phyloP scores from a whole-genome alignment of 2,888 invertebrate species.

The Thera obeliscata region DNA sequence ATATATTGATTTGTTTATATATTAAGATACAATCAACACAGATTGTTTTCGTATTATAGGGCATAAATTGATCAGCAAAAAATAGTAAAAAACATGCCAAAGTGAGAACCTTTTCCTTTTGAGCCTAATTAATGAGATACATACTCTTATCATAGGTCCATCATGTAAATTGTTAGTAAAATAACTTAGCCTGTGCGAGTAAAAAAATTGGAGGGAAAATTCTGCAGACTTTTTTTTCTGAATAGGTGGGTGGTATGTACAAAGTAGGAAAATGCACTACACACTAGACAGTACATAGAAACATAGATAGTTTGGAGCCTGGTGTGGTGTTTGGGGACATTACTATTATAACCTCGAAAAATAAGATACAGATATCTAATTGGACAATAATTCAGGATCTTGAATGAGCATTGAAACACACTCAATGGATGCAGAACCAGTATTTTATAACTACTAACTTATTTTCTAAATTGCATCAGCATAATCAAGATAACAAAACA shows the following conservation, averaged over 20 bases:
- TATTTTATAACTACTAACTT: background rate
- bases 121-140: too few species aligned
- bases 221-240: background rate
- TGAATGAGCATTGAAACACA: background rate
- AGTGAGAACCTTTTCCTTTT: background rate
- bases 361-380: background rate
- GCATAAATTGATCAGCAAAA: background rate
- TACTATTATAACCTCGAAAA: slow-evolving; percentile 6
- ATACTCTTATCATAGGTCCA: background rate
- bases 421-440: background rate
- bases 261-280: background rate
- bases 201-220: background rate
- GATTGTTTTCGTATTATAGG: too few species aligned
- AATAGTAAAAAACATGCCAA: background rate
- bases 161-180: background rate
- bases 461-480: background rate
- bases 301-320: background rate
- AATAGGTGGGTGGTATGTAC: background rate
- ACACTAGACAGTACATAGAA: background rate
- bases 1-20: too few species aligned
- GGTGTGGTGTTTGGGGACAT: background rate
- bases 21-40: too few species aligned
- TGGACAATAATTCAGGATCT: background rate
- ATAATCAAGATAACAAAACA: slow-evolving; percentile 12
- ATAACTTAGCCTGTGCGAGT: background rate